Evolutionary conservation across 2,797 vertebrate genomes (phyloP), one percentile per base, ranked within the genome.

Genomic region (Coilia nasus): DNA sequence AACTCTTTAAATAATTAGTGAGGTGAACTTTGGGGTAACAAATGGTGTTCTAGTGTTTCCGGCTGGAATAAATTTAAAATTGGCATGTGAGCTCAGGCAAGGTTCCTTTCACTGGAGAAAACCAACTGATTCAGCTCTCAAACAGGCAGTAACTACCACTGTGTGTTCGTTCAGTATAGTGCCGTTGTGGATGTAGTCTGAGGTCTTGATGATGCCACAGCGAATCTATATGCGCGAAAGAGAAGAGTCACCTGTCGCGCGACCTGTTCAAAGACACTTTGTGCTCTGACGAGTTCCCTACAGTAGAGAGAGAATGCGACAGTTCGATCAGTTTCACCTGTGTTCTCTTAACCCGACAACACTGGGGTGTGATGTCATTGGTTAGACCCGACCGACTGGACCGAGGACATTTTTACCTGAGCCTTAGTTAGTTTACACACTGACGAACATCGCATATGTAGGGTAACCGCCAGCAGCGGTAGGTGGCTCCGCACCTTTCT

Each of bases 301-400:
- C 81, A 85, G 50, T 81, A 59, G 31, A 35, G 15, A 14, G 83
- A 50, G 80, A 84, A 85, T 64, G 80, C 46, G 84, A 85, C 81
- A 11, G 83, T 84, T 82, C 81, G 59, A 41, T 87, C 60, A 31
- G 86, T 87, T 88, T 90, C 87, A 87, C 62, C 86, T 86, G 85
- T 83, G 35, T 78, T 78, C 71, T 78, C 71, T 41, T 7, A 78
- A 44, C 83, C 78, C 67, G 41, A 82, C 64, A 67, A 71, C 41
- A 31, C 83, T 9, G 25, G 64, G 81, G 64, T 44, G 19, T 86
- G 83, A 83, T 87, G 88, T 90, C 90, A 90, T 86, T 64, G 67
- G 41, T 57, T 50, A 78, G 89, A 92, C 92, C 86, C 84, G 92
- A 57, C 87, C 88, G 90, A 90, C 89, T 88, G 92, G 92, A 86